Base-by-base conservation (phyloP, 2,888 invertebrate genomes). In the Sinelater perroti region DNA sequence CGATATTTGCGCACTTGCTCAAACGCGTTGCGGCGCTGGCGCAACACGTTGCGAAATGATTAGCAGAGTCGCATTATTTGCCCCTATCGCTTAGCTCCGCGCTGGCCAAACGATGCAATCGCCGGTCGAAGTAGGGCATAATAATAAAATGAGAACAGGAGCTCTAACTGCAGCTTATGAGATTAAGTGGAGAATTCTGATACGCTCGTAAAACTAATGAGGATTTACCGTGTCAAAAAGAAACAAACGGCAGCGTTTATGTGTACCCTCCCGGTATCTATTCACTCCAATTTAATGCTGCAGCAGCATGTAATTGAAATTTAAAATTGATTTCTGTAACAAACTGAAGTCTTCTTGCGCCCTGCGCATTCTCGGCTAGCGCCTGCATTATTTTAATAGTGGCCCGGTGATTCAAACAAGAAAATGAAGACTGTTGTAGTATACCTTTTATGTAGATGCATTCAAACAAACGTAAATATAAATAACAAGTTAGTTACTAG, bases 121-220 rank as follows among this genome's bases (percentile, higher is more conserved):
- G n/a, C n/a, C n/a, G n/a, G n/a, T n/a, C n/a, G n/a, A n/a, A n/a
- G n/a, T n/a, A n/a, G n/a, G n/a, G n/a, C n/a, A n/a, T n/a, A n/a
- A n/a, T n/a, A n/a, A n/a, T 13, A 33, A 38, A 20, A 16, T 16
- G 35, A 16, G n/a, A 35, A 2, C 20, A 2, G 18, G 10, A 2
- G 2, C 20, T 36, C 18, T 10, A 18, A 13, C 20, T 2, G 20
- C 10, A 38, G 13, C 11, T 38, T 20, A 20, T n/a, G 10, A 38
- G 21, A 38, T 38, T 38, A 38, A 38, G 35, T 35, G 35, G 35
- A 16, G 16, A 35, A 35, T 20, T 38, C 11, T 20, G 20, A 38
- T 38, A 38, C 18, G 38, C 20, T 38, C 18, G 20, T 38, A 38
- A 38, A 38, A 38, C 20, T 20, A 38, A 38, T 38, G 38, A 38